Evolutionary conservation across 1,140 invertebrate genomes (phyloP).

Genomic region (honey bee (Apis mellifera)): Amel_HAv3.1 CM009937.2:10407501-10408000

Average conservation of each 20-base stretch:
- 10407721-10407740: conserved; percentile 46
- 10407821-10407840: conserved; percentile 65
- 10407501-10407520: neutral
- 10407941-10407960: conserved; percentile 58
- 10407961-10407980: conserved; percentile 45
- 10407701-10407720: conserved; percentile 70
- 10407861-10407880: conserved; percentile 60
- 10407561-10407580: conserved; percentile 73
- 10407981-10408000: conserved; percentile 2
- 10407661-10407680: conserved; percentile 78
- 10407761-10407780: conserved; percentile 11
- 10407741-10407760: conserved; percentile 38
- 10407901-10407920: conserved; percentile 68
- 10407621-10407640: conserved; percentile 73
- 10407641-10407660: conserved; percentile 78
- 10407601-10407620: conserved; percentile 73
- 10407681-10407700: conserved; percentile 78
- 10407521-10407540: conserved; percentile 37
- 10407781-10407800: neutral
- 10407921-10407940: conserved; percentile 57
- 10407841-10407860: conserved; percentile 64
- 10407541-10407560: conserved; percentile 58
- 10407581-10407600: conserved; percentile 70
- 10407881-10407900: conserved; percentile 64
- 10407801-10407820: conserved; percentile 27